Evolutionary conservation across 2,888 invertebrate genomes (phyloP).

Genomic region (Hirtodrosophila cameraria): DNA sequence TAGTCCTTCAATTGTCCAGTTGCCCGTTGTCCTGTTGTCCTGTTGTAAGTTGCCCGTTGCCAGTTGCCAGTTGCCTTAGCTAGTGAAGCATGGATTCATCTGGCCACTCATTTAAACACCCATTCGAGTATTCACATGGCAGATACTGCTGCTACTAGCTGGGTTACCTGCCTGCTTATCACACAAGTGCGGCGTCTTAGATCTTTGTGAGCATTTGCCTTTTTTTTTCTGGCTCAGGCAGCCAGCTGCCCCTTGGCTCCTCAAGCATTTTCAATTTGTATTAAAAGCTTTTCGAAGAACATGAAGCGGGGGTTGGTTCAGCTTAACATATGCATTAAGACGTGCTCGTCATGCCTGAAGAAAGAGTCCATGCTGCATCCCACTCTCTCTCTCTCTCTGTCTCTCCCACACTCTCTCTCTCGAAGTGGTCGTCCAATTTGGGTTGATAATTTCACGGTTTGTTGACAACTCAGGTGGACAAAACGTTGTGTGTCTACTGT

Average conservation of each 20-base stretch:
- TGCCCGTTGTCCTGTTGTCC: no score
- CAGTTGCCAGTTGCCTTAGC: conserved; percentile 4
- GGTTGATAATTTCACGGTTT: conserved; percentile 81
- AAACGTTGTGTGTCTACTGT: conserved; percentile 49
- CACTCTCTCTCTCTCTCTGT: neutral
- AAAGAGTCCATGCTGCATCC: conserved; percentile 12
- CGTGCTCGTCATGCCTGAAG: conserved; percentile 31
- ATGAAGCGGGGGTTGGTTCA: conserved; percentile 13
- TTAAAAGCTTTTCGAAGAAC: conserved; percentile 70
- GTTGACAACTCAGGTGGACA: conserved; percentile 81
- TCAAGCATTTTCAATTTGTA: conserved; percentile 78
- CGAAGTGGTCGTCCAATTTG: conserved; percentile 67
- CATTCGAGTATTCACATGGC: conserved; percentile 40
- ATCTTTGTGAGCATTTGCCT: conserved; percentile 40
- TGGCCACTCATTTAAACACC: conserved; percentile 58
- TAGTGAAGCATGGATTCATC: conserved; percentile 25
- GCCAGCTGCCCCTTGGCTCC: conserved; percentile 12
- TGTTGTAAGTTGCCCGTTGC: neutral
- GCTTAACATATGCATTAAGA: conserved; percentile 72
- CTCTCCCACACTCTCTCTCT: conserved; percentile 13
- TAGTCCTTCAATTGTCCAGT: conserved; percentile 5
- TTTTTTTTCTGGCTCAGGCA: conserved; percentile 49
- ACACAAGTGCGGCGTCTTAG: conserved; percentile 52
- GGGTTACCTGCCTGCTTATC: conserved; percentile 58
- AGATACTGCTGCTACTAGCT: conserved; percentile 17